Base-by-base conservation (phyloP, 2,888 invertebrate genomes). In the Athalia circularis region DNA sequence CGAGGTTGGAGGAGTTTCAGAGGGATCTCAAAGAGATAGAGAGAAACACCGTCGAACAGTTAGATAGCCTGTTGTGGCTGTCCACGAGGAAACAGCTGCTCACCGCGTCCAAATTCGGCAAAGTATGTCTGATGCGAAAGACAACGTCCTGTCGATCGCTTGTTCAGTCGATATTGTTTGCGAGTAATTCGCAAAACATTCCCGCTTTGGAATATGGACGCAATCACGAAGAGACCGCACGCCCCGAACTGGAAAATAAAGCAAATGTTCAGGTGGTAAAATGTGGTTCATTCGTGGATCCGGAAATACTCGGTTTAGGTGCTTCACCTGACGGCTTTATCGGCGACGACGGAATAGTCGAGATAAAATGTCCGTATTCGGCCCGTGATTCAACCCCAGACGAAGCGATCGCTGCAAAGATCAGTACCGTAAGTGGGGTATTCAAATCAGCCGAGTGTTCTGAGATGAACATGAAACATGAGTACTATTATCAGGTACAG, bases 251-350 rank as follows among this genome's bases (percentile, higher is more conserved):
- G 47, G 72, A 79, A 50, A 77, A 78, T n/a, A 48, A 43, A 57
- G n/a, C 74, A 29, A 78, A 75, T 4, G 77, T 82, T 64, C 72
- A 79, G 8, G 81, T 84, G 8, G 57, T 57, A 3, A 50, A 64
- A 3, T 84, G 85, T 74, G 86, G 85, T 13, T 79, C 85, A 29
- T 84, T 86, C 77, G 82, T 85, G 45, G 86, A 85, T 79, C 45
- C 65, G 45, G 75, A 83, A 45, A 45, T 70, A n/a, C 79, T 59
- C 8, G 82, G 79, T 68, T 77, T 84, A 6, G 84, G 82, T 5
- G 83, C 83, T 67, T 80, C 81, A 54, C 83, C 84, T 2, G 85
- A 85, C 78, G 82, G n/a, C n/a, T n/a, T n/a, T n/a, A n/a, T 83
- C 45, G 84, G 78, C 64, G 70, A 77, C n/a, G 79, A 83, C 72